A percentile compares a stretch with the other conserved stretches of the same genome.
Evolutionary conservation across 2,888 invertebrate species (phyloP).

Genomic region (Scaptomyza parva): DNA sequence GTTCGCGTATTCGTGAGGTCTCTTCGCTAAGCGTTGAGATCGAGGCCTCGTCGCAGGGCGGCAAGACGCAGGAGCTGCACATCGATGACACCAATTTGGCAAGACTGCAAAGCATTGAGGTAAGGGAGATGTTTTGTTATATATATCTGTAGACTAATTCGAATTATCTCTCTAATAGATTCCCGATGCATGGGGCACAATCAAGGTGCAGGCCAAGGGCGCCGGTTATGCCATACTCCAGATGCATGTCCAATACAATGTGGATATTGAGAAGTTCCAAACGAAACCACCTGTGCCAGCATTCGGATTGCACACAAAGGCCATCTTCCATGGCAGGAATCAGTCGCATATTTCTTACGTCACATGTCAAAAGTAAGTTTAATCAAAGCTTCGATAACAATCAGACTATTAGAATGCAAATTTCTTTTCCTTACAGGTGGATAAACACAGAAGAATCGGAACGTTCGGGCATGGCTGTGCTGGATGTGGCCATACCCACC

Average conservation of each 20-base stretch:
- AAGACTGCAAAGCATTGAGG: slow-evolving; percentile 91
- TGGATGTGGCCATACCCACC: slow-evolving; percentile 94
- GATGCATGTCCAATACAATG: slow-evolving; percentile 96
- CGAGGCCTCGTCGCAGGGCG: slow-evolving; percentile 93
- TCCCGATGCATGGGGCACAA: slow-evolving; percentile 97
- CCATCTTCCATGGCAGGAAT: slow-evolving; percentile 94
- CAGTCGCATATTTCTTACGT: slow-evolving; percentile 95
- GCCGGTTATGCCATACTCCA: slow-evolving; percentile 97
- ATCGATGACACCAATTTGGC: slow-evolving; percentile 92
- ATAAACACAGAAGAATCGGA: slow-evolving; percentile 90
- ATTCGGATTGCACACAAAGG: slow-evolving; percentile 91
- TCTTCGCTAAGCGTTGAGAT: slow-evolving; percentile 91
- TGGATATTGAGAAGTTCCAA: slow-evolving; percentile 93
- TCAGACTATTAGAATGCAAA: neutral
- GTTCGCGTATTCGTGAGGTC: slow-evolving; percentile 93
- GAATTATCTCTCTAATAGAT: slow-evolving; percentile 86
- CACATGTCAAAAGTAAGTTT: slow-evolving; percentile 92
- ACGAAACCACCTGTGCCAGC: slow-evolving; percentile 92
- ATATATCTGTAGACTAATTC: too few relatives aligned
- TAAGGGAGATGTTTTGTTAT: slow-evolving; percentile 82
- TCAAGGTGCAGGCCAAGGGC: slow-evolving; percentile 96
- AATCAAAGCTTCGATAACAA: neutral
- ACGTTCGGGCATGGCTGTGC: slow-evolving; percentile 94
- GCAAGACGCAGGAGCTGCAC: slow-evolving; percentile 88
- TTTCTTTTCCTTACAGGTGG: slow-evolving; percentile 87